Conservation (phyloP, 2,113 vertebrate species). For the Xenopus laevis region DNA sequence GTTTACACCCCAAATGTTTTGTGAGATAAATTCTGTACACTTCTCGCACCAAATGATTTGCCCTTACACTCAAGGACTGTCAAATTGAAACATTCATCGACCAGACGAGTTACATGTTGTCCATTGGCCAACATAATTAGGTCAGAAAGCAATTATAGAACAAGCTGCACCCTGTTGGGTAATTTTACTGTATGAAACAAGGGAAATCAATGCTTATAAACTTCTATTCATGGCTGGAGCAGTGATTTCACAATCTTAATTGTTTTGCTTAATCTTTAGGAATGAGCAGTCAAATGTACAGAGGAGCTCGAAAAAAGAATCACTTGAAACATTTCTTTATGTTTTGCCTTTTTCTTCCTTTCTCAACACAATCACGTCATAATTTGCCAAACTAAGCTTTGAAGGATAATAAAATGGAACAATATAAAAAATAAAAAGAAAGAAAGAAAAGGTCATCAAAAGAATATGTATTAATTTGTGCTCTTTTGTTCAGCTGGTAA, state of each 20-base stretch:
- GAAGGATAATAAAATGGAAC: not conserved
- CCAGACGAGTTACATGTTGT: conserved; percentile 2
- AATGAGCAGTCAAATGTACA: not conserved
- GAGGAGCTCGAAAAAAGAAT: not conserved
- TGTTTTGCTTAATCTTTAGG: not conserved
- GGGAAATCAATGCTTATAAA: conserved; percentile 22
- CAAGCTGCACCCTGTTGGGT: conserved; percentile 8
- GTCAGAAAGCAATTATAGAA: conserved; percentile 33
- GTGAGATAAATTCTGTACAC: not conserved
- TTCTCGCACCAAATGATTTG: not conserved
- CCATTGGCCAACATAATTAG: conserved; percentile 17
- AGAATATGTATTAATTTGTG: conserved; percentile 13
- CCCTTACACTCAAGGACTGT: not conserved
- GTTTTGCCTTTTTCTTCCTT: not conserved
- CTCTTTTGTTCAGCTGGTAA: conserved; percentile 13
- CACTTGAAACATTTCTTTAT: not conserved
- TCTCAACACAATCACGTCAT: not conserved
- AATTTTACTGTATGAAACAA: not conserved
- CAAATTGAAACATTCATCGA: not conserved
- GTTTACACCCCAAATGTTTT: not conserved
- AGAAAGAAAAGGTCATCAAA: conserved; percentile 4
- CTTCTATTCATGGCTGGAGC: not conserved
- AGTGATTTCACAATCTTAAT: conserved; percentile 3
- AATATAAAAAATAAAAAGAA: not conserved
- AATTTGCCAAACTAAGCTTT: conserved; percentile 1